A percentile compares a stretch with the other conserved stretches of the same genome.
phyloP scores from a whole-genome alignment of 2,113 vertebrate genomes.

The Paradoxurus hermaphroditus region DNA sequence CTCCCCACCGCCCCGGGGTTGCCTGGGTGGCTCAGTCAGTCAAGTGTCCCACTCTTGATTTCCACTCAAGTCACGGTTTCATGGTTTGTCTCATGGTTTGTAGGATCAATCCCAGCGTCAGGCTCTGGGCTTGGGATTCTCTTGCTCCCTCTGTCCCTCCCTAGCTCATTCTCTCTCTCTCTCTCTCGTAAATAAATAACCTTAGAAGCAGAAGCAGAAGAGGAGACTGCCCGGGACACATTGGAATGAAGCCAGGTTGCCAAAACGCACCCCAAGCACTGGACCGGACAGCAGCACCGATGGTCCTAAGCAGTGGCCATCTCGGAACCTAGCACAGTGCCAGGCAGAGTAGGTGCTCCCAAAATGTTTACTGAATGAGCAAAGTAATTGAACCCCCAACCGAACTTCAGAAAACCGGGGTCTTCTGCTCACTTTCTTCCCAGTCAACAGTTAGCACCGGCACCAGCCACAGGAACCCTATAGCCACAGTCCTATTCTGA shows the following conservation, averaged over 20 bases:
- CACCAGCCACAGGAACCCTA: too few relatives aligned
- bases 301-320: neutral
- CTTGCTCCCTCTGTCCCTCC: too few relatives aligned
- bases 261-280: neutral
- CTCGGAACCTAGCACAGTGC: neutral
- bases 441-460: neutral
- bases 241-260: neutral
- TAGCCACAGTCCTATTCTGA: neutral
- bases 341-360: neutral
- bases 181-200: too few relatives aligned
- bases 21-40: too few relatives aligned
- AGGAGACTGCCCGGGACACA: neutral
- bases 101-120: too few relatives aligned
- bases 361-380: neutral
- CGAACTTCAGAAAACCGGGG: neutral
- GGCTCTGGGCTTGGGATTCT: too few relatives aligned
- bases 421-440: neutral
- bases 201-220: too few relatives aligned
- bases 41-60: too few relatives aligned
- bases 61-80: too few relatives aligned
- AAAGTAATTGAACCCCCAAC: neutral
- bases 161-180: too few relatives aligned
- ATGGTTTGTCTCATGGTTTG: too few relatives aligned
- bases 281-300: fast-evolving
- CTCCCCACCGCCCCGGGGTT: too few relatives aligned